Base-by-base conservation (phyloP, 2,888 invertebrate genomes). In the Lobophora halterata region DNA sequence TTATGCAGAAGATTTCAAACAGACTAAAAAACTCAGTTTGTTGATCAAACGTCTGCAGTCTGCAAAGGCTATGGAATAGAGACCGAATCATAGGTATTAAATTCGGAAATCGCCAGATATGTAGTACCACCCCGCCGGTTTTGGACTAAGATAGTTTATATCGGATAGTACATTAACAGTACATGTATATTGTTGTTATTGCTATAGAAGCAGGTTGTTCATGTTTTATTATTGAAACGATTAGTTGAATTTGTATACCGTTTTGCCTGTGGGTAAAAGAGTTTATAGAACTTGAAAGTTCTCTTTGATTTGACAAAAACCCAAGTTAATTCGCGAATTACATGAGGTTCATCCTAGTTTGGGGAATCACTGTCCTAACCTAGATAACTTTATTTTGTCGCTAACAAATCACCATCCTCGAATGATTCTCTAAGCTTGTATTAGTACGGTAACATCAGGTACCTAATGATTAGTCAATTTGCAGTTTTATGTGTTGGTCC, bases 121-220 rank as follows among this genome's bases (percentile, higher is more conserved):
- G 35, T 25, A 23, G 10, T 23, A 19, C 13, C 9, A 16, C 28
- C 42, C 42, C 36, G 32, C 36, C 42, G 36, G 21, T n/a, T 36
- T 26, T 32, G 19, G 36, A 42, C 28, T 36, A 36, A 36, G 41
- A 42, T 41, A 41, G 35, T 35, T 36, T 35, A 23, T 14, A 36
- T 25, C 23, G 13, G 11, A 28, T 37, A 37, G 42, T 43, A 43
- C 42, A 36, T 21, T 23, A 5, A 14, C 3, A 14, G 14, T 14
- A 14, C 14, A 31, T 41, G 39, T 40, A 40, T 40, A 40, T 45
- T 37, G 30, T 46, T 46, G 41, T 41, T 46, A 41, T 37, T 31
- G 33, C 37, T 43, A 25, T 34, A 41, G 12, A 40, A 34, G 35
- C 35, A 37, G 30, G 12, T 35, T 38, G 33, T 44, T 39, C 24